Percentiles rank a stretch among this genome's conserved stretches.
These are phyloP conservation scores for Dufourea novaeangliae DNA, from an alignment of 1,140 invertebrate genomes.

Conservation along the genomic window DNA sequence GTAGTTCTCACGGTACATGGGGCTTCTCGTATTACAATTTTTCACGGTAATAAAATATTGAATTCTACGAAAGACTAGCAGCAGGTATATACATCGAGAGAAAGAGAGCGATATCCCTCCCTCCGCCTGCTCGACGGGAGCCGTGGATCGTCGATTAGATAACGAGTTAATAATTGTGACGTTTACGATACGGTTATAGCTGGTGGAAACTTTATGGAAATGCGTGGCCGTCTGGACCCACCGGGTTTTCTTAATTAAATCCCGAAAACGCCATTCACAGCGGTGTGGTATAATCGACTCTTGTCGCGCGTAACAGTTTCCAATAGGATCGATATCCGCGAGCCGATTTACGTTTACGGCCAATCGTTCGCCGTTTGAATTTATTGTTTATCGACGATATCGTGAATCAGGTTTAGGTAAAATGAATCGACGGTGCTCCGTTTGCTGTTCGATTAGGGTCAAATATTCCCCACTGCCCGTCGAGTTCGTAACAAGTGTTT, in stretches of 20 bases:
- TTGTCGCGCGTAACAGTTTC: too few species aligned
- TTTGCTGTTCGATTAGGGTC: background rate
- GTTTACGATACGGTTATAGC: conserved; percentile 39
- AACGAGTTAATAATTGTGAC: conserved; percentile 26
- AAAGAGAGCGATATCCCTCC: too few species aligned
- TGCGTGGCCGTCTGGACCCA: background rate
- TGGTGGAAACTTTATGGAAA: conserved; percentile 22
- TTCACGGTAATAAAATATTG: conserved; percentile 25
- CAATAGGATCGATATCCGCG: too few species aligned
- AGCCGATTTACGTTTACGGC: too few species aligned
- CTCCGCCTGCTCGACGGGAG: too few species aligned
- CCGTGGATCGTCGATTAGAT: conserved; percentile 1
- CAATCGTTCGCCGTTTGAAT: background rate
- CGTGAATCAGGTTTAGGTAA: background rate
- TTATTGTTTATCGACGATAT: background rate
- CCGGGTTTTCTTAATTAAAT: conserved; percentile 38
- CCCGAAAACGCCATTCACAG: conserved; percentile 2
- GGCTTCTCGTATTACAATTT: conserved; percentile 8
- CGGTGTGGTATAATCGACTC: background rate
- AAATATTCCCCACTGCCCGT: background rate
- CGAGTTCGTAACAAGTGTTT: background rate
- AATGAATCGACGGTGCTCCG: background rate
- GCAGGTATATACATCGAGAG: too few species aligned
- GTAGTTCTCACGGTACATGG: conserved; percentile 4
- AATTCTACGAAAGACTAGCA: conserved; percentile 10